Percentiles rank a stretch among this genome's conserved stretches.
phyloP scores from a whole-genome alignment of 2,113 vertebrate species.

The Chinchilla lanigera region DNA sequence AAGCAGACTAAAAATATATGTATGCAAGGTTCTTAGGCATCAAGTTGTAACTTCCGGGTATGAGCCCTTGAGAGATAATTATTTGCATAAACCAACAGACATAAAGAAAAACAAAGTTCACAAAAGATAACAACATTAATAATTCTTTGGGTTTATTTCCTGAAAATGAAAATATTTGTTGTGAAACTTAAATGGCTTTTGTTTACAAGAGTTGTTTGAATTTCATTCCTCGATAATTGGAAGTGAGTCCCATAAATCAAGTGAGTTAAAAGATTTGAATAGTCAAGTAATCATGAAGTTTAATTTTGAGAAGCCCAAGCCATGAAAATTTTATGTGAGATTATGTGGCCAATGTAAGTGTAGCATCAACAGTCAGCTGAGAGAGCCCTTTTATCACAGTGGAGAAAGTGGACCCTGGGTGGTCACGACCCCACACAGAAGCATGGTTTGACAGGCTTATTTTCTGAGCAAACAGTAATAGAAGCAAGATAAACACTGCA shows the following conservation, averaged over 20 bases:
- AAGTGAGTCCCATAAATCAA: background rate
- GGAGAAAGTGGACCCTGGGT: background rate
- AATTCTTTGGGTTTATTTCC: background rate
- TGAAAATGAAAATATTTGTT: constrained; percentile 12
- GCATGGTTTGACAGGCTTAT: background rate
- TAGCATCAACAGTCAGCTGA: background rate
- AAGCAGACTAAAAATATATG: constrained; percentile 63
- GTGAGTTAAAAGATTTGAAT: background rate
- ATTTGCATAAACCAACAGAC: constrained; percentile 38
- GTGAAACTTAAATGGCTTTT: constrained; percentile 1
- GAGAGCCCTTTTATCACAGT: fast-evolving
- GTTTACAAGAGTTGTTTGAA: background rate
- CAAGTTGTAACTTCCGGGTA: background rate
- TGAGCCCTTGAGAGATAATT: background rate
- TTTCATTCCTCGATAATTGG: constrained; percentile 16
- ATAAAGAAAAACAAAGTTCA: background rate
- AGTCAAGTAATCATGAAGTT: background rate
- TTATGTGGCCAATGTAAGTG: background rate
- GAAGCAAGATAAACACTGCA: background rate
- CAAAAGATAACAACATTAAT: background rate
- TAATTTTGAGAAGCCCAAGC: background rate
- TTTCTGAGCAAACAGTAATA: background rate
- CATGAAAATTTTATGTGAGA: background rate
- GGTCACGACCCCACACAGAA: fast-evolving
- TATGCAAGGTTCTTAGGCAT: constrained; percentile 12